Percentiles rank a stretch among this genome's conserved stretches.
These are phyloP conservation scores for Balanococcus diminutus DNA, from an alignment of 2,888 invertebrate species.

Conservation along the genomic window DNA sequence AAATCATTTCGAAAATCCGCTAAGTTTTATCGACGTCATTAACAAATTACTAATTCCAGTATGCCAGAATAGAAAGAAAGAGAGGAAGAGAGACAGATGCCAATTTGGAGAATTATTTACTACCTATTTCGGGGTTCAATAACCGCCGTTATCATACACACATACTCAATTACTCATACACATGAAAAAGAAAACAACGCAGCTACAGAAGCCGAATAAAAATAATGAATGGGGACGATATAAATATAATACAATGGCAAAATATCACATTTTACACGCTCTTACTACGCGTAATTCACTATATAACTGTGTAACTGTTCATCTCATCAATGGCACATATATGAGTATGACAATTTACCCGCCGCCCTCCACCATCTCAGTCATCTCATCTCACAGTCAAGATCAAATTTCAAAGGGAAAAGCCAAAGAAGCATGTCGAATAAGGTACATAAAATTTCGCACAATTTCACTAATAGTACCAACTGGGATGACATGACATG, in stretches of 20 bases:
- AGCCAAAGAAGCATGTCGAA: not conserved
- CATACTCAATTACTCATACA: no score
- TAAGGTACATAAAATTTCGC: not conserved
- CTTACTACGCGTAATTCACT: not conserved
- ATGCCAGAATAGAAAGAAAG: no score
- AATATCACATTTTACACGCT: slow-evolving; percentile 39
- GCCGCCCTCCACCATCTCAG: not conserved
- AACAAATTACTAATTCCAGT: slow-evolving; percentile 9
- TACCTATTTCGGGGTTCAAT: slow-evolving; percentile 23
- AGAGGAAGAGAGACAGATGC: no score
- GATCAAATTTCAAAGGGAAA: not conserved
- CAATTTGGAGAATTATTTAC: slow-evolving; percentile 17
- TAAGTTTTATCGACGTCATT: slow-evolving; percentile 27
- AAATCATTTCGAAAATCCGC: not conserved
- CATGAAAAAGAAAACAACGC: not conserved
- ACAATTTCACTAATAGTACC: not conserved
- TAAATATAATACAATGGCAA: not conserved
- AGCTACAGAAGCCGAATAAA: not conserved
- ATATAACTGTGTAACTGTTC: not conserved
- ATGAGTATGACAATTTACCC: not conserved
- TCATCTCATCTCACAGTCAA: no score
- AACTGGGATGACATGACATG: not conserved
- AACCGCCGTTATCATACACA: not conserved
- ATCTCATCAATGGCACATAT: slow-evolving; percentile 5
- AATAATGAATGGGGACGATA: slow-evolving; percentile 1